Base-by-base conservation (phyloP, 2,888 invertebrate species). In the Catocala nupta region DNA sequence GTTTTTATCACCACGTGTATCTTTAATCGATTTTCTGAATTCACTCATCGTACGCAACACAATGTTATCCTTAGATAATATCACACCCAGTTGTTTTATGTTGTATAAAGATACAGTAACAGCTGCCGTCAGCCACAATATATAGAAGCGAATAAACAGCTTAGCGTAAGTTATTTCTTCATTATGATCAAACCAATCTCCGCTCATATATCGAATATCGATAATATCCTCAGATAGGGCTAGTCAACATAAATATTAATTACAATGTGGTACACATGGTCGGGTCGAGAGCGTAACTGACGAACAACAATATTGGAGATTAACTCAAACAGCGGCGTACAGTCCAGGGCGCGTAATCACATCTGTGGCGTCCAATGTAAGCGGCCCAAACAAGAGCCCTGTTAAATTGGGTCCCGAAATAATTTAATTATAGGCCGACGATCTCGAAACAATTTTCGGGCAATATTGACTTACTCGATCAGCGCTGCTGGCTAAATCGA, bases 371-470 rank as follows among this genome's bases (percentile, higher is more conserved):
- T 72, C 64, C 68, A 68, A 65, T 76, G 75, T 80, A 78, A 76
- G 72, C 79, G 71, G 60, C 64, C 78, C 74, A 74, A 85, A 84
- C 81, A 79, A 78, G 72, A 70, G 75, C 71, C 77, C 61, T 70
- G 70, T 77, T 80, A 77, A 80, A 81, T 83, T 82, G 76, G 72
- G 84, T 83, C 77, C 81, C 72, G 67, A 81, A 83, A 83, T 89
- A 90, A 91, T 90, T 86, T 82, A 88, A 86, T 89, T 88, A 89
- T 85, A 78, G 85, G 83, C 73, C 78, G 80, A 75, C 85, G 82
- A 87, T 88, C 83, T 82, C 82, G 78, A 87, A 89, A 87, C 88
- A 89, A 89, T 90, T 90, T 90, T 85, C 85, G 76, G 78, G 75
- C 83, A 84, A 86, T 85, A 87, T 89, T 86, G 85, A 85, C 84